These are phyloP conservation scores for Uromys caudimaculatus DNA, from an alignment of 2,797 vertebrate genomes.

Conservation along the genomic window DNA sequence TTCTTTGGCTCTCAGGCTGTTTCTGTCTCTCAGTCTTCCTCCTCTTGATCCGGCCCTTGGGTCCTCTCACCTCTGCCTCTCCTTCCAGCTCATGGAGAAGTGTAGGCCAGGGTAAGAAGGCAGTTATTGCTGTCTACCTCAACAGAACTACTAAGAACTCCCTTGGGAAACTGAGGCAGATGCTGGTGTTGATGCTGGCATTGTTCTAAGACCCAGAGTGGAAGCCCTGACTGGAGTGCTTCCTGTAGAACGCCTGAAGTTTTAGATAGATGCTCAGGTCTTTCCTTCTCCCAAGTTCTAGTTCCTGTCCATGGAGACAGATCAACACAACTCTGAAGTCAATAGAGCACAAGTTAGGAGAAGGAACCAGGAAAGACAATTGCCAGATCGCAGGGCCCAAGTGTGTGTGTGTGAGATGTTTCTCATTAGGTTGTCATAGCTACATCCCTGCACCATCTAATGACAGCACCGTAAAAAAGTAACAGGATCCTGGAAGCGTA, in stretches of 20 bases:
- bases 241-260: not conserved
- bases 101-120: conserved; percentile 43
- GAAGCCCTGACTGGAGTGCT: not conserved
- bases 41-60: conserved; percentile 48
- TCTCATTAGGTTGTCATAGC: not conserved
- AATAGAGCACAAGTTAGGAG: not conserved
- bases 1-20: conserved; percentile 79
- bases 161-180: not conserved
- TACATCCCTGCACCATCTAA: not conserved
- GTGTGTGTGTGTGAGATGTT: not conserved
- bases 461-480: not conserved
- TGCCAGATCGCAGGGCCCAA: not conserved
- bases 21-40: conserved; percentile 83
- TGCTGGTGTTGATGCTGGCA: not conserved
- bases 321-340: not conserved
- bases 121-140: conserved; percentile 59
- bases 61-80: conserved; percentile 56
- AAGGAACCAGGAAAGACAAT: not conserved
- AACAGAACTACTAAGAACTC: conserved; percentile 59
- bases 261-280: not conserved
- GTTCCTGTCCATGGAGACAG: not conserved
- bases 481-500: not conserved
- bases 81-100: conserved; percentile 48
- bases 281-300: conserved; percentile 15
- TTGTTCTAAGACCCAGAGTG: not conserved